Base-by-base conservation (phyloP, 2,113 vertebrate species). In the Tupaia chinensis region DNA sequence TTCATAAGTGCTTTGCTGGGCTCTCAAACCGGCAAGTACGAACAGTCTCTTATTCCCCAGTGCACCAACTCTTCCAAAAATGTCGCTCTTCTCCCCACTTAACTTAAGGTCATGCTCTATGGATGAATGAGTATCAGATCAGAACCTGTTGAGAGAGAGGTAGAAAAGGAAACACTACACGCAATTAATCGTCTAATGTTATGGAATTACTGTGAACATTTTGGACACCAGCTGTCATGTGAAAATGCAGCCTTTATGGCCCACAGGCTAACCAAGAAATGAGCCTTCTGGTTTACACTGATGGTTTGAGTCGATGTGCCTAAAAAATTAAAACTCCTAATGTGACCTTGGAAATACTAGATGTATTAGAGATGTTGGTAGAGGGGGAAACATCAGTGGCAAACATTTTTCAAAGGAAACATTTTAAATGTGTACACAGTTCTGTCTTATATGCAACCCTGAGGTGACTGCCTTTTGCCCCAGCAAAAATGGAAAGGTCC, bases 281-380 rank as follows among this genome's bases (percentile, higher is more conserved):
- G 74, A 92, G n/a, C 44, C 77, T 14, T 73, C 6, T 22, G 34
- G 54, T 87, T 86, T 89, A 32, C 9, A 53, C 58, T 5, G 2
- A 16, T 80, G 83, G 4, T n/a, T 74, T 68, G 54, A 63, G 19
- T 34, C 69, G 10, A 80, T 27, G 34, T 22, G 34, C 29, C 70
- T 53, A 70, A 23, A 22, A 61, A 58, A 76, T 54, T 27, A 68
- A 94, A 92, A 29, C n/a, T 29, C 27, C 53, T 44, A 70, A 9
- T 87, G 79, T 79, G 70, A 91, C 83, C 16, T 93, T 72, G 74
- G 17, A 34, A 78, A 22, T 56, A 27, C 22, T 61, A 14, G 10
- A 25, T 60, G 65, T 74, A 69, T 60, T 91, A 86, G 92, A 84
- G 19, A 60, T 61, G 77, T 87, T 91, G 78, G 25, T 61, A 56